phyloP scores from a whole-genome alignment of 2,888 invertebrate species.

The Onchidella celtica region DNA sequence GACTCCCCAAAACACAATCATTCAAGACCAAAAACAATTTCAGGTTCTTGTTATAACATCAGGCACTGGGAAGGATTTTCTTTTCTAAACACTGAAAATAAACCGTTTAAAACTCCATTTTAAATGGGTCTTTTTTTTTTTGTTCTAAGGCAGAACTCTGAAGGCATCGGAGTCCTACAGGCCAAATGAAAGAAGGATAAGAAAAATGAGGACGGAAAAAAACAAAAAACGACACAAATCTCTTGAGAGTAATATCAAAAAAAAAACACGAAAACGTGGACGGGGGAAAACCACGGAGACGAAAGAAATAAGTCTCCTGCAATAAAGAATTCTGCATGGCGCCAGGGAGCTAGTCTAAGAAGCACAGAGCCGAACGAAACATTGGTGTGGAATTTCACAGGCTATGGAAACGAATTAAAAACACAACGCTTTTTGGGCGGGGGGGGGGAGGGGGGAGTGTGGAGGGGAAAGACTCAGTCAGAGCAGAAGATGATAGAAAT shows the following conservation, averaged over 20 bases:
- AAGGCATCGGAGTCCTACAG: not conserved
- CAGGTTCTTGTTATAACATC: conserved; percentile 4
- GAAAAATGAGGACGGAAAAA: no score
- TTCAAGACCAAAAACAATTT: not conserved
- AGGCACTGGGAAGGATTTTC: not conserved
- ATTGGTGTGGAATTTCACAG: conserved; percentile 42
- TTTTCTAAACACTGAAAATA: conserved; percentile 39
- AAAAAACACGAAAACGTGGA: conserved; percentile 6
- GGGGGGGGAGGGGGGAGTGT: conserved; percentile 2
- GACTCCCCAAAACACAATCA: not conserved
- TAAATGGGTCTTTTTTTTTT: not conserved
- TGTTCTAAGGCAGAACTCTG: not conserved
- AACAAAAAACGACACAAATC: conserved; percentile 3
- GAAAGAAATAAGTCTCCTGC: not conserved
- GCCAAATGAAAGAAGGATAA: not conserved
- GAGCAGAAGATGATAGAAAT: conserved; percentile 8
- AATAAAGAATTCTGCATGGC: conserved; percentile 34
- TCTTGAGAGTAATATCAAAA: not conserved
- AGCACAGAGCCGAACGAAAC: conserved; percentile 25
- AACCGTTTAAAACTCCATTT: conserved; percentile 39
- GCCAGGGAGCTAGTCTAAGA: conserved; percentile 14
- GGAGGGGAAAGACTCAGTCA: not conserved
- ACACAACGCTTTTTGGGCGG: conserved; percentile 26
- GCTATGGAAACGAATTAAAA: conserved; percentile 29
- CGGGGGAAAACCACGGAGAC: not conserved